Conservation (phyloP, 2,888 invertebrate species). For the Dryadula phaetusa region DNA sequence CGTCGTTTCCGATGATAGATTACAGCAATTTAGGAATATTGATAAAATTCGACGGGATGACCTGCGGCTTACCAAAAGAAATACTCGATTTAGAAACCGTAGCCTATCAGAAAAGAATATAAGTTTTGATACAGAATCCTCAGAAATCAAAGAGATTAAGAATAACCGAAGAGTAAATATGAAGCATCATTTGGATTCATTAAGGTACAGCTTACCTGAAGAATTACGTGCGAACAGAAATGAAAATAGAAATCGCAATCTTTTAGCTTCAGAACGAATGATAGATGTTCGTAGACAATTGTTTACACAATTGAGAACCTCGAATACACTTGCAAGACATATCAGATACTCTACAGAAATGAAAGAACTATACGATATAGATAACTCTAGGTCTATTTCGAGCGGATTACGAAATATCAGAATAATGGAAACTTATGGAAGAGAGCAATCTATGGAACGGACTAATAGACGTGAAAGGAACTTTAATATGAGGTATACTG, state of each 20-base stretch:
- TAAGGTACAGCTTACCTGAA: background rate
- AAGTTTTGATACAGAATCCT: background rate
- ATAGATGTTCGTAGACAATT: conserved; percentile 4
- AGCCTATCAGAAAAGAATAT: background rate
- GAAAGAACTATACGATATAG: background rate
- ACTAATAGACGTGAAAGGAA: background rate
- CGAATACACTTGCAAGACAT: conserved; percentile 19
- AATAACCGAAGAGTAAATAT: background rate
- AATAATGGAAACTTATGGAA: background rate
- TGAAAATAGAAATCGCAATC: conserved; percentile 3
- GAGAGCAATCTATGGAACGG: background rate
- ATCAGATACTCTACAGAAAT: conserved; percentile 12
- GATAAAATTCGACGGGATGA: background rate
- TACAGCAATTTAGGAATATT: conserved; percentile 1
- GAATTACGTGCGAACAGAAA: background rate
- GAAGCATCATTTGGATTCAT: background rate
- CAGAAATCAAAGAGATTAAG: background rate
- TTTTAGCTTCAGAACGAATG: background rate
- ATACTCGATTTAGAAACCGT: background rate
- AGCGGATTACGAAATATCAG: background rate
- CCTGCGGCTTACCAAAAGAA: background rate
- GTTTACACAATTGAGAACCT: conserved; percentile 7
- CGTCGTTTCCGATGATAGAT: background rate
- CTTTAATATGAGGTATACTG: background rate
- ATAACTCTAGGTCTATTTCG: background rate